These are phyloP conservation scores for Chelonus formosanus DNA, from an alignment of 2,888 invertebrate genomes.

Conservation along the genomic window DNA sequence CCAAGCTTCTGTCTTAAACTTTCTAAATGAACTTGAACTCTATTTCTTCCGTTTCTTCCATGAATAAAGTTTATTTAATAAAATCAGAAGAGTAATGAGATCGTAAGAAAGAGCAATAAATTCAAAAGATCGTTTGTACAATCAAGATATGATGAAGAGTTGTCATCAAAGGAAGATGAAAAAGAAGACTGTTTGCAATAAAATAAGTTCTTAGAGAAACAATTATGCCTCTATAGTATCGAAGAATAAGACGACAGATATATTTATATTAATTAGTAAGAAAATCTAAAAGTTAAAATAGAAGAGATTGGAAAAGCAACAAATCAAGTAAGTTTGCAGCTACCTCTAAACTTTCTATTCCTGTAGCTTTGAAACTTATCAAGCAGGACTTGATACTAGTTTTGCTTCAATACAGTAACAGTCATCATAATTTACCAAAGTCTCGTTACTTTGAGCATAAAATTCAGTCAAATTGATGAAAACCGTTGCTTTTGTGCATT, in stretches of 20 bases:
- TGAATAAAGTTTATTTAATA: slow-evolving; percentile 8
- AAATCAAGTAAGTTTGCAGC: slow-evolving; percentile 39
- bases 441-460: too few relatives aligned
- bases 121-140: background rate
- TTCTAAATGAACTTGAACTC: too few relatives aligned
- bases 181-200: too few relatives aligned
- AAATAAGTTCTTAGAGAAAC: slow-evolving; percentile 4
- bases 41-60: too few relatives aligned
- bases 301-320: slow-evolving; percentile 32
- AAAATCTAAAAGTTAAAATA: slow-evolving; percentile 35
- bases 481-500: too few relatives aligned
- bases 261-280: slow-evolving; percentile 54
- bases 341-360: slow-evolving; percentile 11
- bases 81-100: slow-evolving; percentile 12
- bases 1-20: too few relatives aligned
- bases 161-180: background rate
- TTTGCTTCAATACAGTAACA: too few relatives aligned
- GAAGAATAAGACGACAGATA: slow-evolving; percentile 19
- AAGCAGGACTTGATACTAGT: too few relatives aligned
- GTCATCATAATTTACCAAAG: too few relatives aligned
- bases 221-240: slow-evolving; percentile 15
- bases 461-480: too few relatives aligned
- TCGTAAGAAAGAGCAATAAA: background rate
- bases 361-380: background rate
- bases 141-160: background rate